Base-by-base conservation (phyloP, 2,113 vertebrate species). In the Triplophysa tibetana region DNA sequence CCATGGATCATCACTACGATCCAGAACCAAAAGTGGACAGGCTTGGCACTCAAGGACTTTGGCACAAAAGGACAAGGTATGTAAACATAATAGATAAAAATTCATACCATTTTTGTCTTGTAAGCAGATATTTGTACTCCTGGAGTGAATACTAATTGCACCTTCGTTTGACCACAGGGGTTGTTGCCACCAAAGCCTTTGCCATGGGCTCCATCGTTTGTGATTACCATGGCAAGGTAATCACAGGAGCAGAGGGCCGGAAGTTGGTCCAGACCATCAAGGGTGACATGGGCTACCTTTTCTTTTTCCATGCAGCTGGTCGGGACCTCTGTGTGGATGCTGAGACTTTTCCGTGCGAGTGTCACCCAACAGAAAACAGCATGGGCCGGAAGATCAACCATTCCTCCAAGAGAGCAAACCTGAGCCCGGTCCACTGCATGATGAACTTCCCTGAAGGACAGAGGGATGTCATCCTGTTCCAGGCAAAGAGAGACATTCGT, bases 221-320 rank as follows among this genome's bases (percentile, higher is more conserved):
- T 61, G 60, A 61, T 61, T 61, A 61, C 23, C 67, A 69, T 45
- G 67, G 67, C 16, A 41, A 69, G 67, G 67, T 69, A 69, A 69
- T 69, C 67, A 69, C 43, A 50, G 67, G 67, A 61, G 60, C 60
- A 61, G 60, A 58, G 56, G 56, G 56, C 56, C 56, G 62, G 3
- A 26, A 45, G 43, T 26, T 26, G 26, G 26, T 26, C 26, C 1
- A 26, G 26, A 26, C 26, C 26, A 26, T 26, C 26, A 26, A 45
- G 43, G 43, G 43, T 9, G 43, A 45, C 7, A 45, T 45, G 43
- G 43, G 43, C 43, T 24, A 61, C 58, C 23, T 62, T 14, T 62
- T 62, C 11, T 62, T 61, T 62, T 63, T 63, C 61, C 26, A 14
- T 1, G 13, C 23, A 16, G 24, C 12, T 63, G 61, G 13, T 26